phyloP scores from a whole-genome alignment of 2,888 invertebrate genomes.

The Drosophila ustulata region DNA sequence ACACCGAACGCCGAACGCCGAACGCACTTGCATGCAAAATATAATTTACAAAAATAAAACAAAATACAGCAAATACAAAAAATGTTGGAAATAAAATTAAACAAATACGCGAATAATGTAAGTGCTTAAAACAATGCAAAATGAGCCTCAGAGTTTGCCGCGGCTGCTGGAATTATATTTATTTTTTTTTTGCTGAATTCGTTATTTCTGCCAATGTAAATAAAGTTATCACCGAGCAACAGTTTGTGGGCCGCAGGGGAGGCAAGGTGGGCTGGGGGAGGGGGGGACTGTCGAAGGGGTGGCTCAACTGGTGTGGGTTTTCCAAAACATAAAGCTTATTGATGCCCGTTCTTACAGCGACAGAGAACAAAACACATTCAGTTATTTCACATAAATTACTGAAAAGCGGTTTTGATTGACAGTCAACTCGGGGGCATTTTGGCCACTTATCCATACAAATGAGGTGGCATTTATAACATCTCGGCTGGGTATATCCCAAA shows the following conservation, averaged over 20 bases:
- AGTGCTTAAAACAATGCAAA: constrained; percentile 65
- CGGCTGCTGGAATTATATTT: constrained; percentile 42
- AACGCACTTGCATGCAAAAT: constrained; percentile 34
- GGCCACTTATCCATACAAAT: constrained; percentile 26
- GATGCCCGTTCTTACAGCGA: constrained; percentile 30
- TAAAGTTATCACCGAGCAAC: constrained; percentile 32
- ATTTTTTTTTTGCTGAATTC: constrained; percentile 33
- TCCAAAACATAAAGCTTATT: constrained; percentile 59
- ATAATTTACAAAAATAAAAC: constrained; percentile 36
- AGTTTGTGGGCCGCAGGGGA: background rate
- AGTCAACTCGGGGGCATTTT: constrained; percentile 18
- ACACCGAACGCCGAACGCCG: too few species aligned
- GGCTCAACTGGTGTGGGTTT: constrained; percentile 37
- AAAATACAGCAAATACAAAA: background rate
- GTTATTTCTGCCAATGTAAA: constrained; percentile 33
- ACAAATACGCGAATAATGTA: constrained; percentile 57
- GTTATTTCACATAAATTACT: constrained; percentile 41
- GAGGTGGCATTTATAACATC: constrained; percentile 23
- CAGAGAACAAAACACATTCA: constrained; percentile 31
- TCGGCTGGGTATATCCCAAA: constrained; percentile 4
- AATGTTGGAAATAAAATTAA: constrained; percentile 45
- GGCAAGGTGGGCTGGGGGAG: background rate
- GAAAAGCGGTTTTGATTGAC: constrained; percentile 39
- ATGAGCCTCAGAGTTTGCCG: constrained; percentile 40
- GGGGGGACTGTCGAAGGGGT: background rate